Conservation (phyloP, 2,797 vertebrate genomes). For the Catamblyrhynchus diadema region DNA sequence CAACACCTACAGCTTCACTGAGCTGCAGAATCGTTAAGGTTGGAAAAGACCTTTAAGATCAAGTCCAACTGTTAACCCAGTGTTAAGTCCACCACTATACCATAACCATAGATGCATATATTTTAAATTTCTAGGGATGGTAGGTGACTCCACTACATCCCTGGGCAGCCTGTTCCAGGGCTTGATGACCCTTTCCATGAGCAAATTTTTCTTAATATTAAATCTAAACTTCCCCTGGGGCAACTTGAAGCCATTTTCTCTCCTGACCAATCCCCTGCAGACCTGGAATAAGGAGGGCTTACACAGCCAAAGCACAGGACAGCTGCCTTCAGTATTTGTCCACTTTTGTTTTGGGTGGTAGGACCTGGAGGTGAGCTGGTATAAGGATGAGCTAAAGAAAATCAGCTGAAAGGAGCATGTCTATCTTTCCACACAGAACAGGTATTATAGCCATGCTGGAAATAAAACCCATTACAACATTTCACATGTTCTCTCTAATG, state of each 20-base stretch:
- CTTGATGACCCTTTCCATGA: not conserved
- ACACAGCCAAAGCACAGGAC: not conserved
- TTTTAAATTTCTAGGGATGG: not conserved
- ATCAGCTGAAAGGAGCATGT: not conserved
- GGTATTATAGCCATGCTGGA: not conserved
- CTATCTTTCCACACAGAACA: not conserved
- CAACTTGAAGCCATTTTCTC: not conserved
- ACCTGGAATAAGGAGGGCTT: not conserved
- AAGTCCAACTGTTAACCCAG: not conserved
- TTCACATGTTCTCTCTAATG: not conserved
- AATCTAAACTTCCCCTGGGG: not conserved
- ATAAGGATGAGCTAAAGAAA: not conserved
- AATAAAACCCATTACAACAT: not conserved
- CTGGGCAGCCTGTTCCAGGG: not conserved
- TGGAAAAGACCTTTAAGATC: not conserved
- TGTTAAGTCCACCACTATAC: not conserved
- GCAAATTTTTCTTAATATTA: not conserved
- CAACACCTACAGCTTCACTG: fast-evolving
- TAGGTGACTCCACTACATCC: not conserved
- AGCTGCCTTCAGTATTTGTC: not conserved
- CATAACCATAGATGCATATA: fast-evolving
- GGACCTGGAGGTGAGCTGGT: not conserved
- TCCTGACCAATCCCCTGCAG: not conserved
- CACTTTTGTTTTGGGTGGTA: not conserved
- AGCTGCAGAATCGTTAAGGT: not conserved